phyloP scores from a whole-genome alignment of 2,797 vertebrate species.

The Pantherophis vulpinus region DNA sequence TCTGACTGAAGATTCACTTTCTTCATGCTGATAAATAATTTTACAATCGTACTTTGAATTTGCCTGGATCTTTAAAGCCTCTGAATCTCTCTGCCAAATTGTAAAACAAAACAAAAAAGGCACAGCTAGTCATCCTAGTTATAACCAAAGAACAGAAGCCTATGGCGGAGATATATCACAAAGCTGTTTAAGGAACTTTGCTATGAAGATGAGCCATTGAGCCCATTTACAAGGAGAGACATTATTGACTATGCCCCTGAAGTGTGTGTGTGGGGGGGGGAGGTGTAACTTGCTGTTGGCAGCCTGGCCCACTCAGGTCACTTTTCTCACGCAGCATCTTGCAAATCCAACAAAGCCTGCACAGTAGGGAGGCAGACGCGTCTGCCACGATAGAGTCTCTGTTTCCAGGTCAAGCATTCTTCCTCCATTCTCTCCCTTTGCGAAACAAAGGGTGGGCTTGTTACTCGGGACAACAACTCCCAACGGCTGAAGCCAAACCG shows the following conservation, averaged over 20 bases:
- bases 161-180: constrained; percentile 28
- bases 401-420: constrained; percentile 17
- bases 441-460: neutral
- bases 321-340: neutral
- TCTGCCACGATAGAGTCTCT: neutral
- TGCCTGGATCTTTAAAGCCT: neutral
- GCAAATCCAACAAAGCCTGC: neutral
- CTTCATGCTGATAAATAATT: neutral
- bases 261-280: neutral
- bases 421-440: neutral
- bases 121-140: constrained; percentile 1
- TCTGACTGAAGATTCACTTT: neutral
- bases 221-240: constrained; percentile 20
- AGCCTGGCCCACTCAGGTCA: neutral
- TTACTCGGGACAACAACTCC: neutral
- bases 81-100: neutral
- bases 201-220: constrained; percentile 13
- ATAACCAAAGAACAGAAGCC: constrained; percentile 4
- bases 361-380: neutral
- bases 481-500: neutral
- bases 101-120: neutral
- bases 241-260: constrained; percentile 11
- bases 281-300: constrained; percentile 28
- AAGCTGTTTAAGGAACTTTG: constrained; percentile 46
- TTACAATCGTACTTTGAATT: too few relatives aligned